These are phyloP conservation scores for Lampropteryx suffumata DNA, from an alignment of 2,888 invertebrate genomes.

Conservation along the genomic window DNA sequence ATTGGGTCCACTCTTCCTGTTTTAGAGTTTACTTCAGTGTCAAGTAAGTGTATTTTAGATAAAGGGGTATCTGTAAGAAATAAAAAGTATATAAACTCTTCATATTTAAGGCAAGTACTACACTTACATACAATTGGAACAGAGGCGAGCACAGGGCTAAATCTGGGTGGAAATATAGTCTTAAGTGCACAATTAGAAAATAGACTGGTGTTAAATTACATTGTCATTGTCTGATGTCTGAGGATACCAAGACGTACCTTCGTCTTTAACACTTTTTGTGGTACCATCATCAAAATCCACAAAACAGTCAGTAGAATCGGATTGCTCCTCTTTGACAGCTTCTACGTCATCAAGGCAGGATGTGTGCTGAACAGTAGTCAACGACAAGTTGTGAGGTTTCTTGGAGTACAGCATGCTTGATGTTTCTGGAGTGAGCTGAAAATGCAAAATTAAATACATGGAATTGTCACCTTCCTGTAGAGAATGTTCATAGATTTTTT, in stretches of 20 bases:
- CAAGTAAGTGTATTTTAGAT: background rate
- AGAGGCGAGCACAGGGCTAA: too few species aligned
- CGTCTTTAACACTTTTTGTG: constrained; percentile 4
- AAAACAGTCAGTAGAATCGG: constrained; percentile 5
- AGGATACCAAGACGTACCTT: constrained; percentile 3
- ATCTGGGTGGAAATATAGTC: too few species aligned
- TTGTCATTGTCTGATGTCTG: too few species aligned
- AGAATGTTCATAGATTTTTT: too few species aligned
- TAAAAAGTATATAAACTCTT: background rate
- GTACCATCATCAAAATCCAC: constrained; percentile 5
- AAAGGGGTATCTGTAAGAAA: constrained; percentile 1
- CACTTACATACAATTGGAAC: too few species aligned
- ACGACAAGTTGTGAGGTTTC: constrained; percentile 7
- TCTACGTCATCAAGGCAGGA: background rate
- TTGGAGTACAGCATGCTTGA: background rate
- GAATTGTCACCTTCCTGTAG: too few species aligned
- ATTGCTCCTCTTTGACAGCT: constrained; percentile 11
- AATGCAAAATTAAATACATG: background rate
- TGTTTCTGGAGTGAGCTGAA: constrained; percentile 7
- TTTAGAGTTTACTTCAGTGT: background rate
- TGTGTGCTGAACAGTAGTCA: constrained; percentile 6
- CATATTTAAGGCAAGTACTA: too few species aligned
- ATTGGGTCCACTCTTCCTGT: background rate
- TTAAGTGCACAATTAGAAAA: too few species aligned
- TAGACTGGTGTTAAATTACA: too few species aligned